Conservation (phyloP, 2,797 vertebrate species). For the Rhynchonycteris naso region DNA sequence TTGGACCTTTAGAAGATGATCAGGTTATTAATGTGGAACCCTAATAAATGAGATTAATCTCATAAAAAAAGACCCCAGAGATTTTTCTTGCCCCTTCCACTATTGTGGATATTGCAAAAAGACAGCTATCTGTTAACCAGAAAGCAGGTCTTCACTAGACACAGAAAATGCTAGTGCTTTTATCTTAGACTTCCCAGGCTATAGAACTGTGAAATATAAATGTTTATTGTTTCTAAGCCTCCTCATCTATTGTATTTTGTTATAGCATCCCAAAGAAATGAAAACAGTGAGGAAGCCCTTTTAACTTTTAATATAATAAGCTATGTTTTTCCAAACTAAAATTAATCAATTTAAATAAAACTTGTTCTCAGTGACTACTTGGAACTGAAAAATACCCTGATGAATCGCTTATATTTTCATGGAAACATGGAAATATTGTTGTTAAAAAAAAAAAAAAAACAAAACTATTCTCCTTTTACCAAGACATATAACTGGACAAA, state of each 20-base stretch:
- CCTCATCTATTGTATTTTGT: background rate
- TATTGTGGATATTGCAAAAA: background rate
- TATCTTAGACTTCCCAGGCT: background rate
- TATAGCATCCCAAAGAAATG: background rate
- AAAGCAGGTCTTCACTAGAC: too few species aligned
- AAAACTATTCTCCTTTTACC: background rate
- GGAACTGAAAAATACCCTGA: background rate
- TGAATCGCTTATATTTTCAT: background rate
- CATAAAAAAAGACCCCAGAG: background rate
- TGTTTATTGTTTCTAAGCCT: background rate
- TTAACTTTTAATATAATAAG: background rate
- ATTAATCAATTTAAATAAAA: background rate
- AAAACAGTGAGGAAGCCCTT: background rate
- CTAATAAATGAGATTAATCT: background rate
- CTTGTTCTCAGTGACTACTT: background rate
- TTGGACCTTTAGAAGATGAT: background rate
- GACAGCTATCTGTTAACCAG: background rate
- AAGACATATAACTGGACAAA: background rate
- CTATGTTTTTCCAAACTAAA: background rate
- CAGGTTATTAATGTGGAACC: background rate
- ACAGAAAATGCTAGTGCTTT: background rate
- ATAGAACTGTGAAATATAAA: background rate
- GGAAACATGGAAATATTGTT: background rate
- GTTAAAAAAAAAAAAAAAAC: background rate
- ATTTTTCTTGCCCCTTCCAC: background rate